Evolutionary conservation across 2,113 vertebrate species (phyloP), one percentile per base, ranked within the genome.

Genomic region (Pongo abelii): DNA sequence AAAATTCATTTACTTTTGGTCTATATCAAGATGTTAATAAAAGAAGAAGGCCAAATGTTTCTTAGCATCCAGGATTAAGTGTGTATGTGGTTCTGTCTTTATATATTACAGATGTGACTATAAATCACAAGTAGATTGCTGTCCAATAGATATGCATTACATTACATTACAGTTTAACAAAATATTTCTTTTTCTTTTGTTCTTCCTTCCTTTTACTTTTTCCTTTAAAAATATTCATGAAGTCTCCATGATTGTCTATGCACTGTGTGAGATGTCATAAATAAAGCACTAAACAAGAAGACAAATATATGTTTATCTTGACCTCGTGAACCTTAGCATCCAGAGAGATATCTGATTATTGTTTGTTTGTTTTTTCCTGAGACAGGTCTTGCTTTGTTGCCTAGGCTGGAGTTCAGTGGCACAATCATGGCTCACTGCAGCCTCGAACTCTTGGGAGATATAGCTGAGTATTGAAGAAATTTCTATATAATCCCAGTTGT

Each of bases 101-200:
- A 90, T 61, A 52, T 50, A 61, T 84, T 87, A 80, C n/a, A 95
- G 67, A 81, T 93, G 77, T 67, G 77, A 83, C 77, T 96, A 46
- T 90, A 96, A 88, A 75, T 96, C 80, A 94, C 8, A 96, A 81
- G 43, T 78, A 55, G 81, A 86, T 93, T 61, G 6, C 23, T 79
- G 59, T 89, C 78, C 27, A 94, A 32, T 94, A 91, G 35, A 88
- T 67, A 84, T 18, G 27, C 12, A 89, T 87, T 84, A 14, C 10
- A 55, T 87, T 70, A 30, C 17, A 59, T 72, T 97, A 20, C 8
- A 80, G 50, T 35, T 96, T 61, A 93, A 70, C 9, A 74, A 90
- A 92, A 64, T 2, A 18, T 48, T 88, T 75, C 57, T 81, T 70
- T 89, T 89, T 84, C 4, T 13, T 64, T 90, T 81, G 20, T 81